Evolutionary conservation across 2,113 vertebrate genomes (phyloP).

Genomic region (Hyla sarda): DNA sequence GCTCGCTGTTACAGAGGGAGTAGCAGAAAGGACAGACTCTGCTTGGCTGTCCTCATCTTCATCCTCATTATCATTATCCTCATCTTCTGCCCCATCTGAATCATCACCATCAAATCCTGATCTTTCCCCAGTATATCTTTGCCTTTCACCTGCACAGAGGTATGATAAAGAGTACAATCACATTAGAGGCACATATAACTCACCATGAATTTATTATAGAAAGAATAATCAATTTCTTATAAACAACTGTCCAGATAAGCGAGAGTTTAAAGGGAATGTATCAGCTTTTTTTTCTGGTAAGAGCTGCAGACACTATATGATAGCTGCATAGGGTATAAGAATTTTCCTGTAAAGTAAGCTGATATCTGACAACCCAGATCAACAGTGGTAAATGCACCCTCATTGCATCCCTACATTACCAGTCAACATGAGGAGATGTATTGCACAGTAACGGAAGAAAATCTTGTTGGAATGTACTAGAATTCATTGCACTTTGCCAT

Average conservation of each 20-base stretch:
- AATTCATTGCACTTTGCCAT: neutral
- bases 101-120: conserved; percentile 91
- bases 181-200: neutral
- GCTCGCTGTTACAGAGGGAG: conserved; percentile 91
- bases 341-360: neutral
- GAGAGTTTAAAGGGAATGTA: too few species aligned
- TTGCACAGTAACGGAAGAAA: conserved; percentile 26
- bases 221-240: too few species aligned
- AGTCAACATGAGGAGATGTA: conserved; percentile 5
- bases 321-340: neutral
- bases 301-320: too few species aligned
- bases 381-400: conserved; percentile 19
- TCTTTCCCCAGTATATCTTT: conserved; percentile 80
- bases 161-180: conserved; percentile 19
- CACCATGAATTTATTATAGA: neutral
- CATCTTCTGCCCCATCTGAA: conserved; percentile 89
- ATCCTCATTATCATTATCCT: conserved; percentile 92
- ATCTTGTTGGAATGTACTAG: neutral
- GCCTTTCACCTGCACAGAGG: conserved; percentile 82
- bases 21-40: conserved; percentile 90
- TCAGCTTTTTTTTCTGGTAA: too few species aligned
- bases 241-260: too few species aligned
- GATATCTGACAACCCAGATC: conserved; percentile 42
- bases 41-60: conserved; percentile 98
- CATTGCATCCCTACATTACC: neutral